These are phyloP conservation scores for Drosophila suboccidentalis DNA, from an alignment of 2,888 invertebrate genomes.

Conservation along the genomic window DNA sequence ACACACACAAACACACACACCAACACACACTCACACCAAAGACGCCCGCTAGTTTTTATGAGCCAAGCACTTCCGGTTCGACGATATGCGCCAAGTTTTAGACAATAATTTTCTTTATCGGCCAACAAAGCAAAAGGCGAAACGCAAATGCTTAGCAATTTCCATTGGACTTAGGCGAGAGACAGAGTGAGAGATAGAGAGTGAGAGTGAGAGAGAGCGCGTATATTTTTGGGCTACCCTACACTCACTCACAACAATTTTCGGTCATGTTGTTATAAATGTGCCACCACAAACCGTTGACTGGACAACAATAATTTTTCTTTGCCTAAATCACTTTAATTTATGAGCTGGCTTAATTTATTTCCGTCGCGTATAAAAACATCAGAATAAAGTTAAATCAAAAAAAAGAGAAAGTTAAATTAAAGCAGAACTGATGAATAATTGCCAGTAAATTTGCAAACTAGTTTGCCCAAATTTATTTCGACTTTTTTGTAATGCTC, in stretches of 20 bases:
- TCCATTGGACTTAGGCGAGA: conserved; percentile 1
- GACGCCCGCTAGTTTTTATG: conserved; percentile 76
- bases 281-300: conserved; percentile 51
- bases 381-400: conserved; percentile 4
- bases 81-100: conserved; percentile 79
- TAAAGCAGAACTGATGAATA: conserved; percentile 26
- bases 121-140: conserved; percentile 65
- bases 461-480: conserved; percentile 19
- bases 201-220: conserved; percentile 1
- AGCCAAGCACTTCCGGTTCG: conserved; percentile 73
- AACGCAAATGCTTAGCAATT: conserved; percentile 74
- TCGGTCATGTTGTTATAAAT: conserved; percentile 65
- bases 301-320: conserved; percentile 57
- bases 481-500: not conserved
- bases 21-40: conserved; percentile 17
- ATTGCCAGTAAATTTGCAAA: conserved; percentile 36
- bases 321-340: conserved; percentile 60
- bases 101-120: conserved; percentile 78
- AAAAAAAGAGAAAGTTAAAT: not conserved
- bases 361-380: conserved; percentile 57
- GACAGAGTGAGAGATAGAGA: conserved; percentile 7
- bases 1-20: conserved; percentile 26
- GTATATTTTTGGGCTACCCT: conserved; percentile 6
- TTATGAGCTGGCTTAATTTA: conserved; percentile 80
- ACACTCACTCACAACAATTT: conserved; percentile 44